These are phyloP conservation scores for Carabus problematicus DNA, from an alignment of 2,888 invertebrate species.

Conservation along the genomic window DNA sequence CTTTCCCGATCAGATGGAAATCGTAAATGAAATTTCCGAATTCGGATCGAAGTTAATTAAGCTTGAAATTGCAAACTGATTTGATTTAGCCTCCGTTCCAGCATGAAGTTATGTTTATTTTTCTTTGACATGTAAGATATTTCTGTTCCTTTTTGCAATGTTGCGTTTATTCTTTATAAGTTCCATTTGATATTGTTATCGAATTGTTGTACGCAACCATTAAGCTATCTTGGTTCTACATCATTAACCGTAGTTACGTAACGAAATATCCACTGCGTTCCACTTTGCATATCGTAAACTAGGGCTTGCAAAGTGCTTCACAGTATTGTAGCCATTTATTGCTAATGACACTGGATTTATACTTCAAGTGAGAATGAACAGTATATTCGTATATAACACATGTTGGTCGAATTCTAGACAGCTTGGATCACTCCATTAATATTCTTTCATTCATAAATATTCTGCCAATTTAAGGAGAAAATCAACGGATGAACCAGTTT, in stretches of 20 bases:
- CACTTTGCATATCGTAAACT: constrained; percentile 22
- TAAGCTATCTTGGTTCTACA: constrained; percentile 17
- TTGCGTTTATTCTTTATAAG: not conserved
- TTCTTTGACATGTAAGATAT: too few relatives aligned
- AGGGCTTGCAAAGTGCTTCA: constrained; percentile 1
- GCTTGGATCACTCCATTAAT: too few relatives aligned
- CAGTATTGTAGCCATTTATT: too few relatives aligned
- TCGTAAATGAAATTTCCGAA: constrained; percentile 26
- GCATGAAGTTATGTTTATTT: not conserved
- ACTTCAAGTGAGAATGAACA: too few relatives aligned
- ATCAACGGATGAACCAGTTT: too few relatives aligned
- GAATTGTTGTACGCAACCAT: constrained; percentile 3
- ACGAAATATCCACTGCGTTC: constrained; percentile 3
- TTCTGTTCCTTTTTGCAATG: not conserved
- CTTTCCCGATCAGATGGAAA: constrained; percentile 5
- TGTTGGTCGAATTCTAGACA: too few relatives aligned
- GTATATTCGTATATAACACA: too few relatives aligned
- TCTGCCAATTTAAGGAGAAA: too few relatives aligned
- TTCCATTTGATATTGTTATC: not conserved
- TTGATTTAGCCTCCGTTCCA: constrained; percentile 26
- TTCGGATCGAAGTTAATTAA: constrained; percentile 32
- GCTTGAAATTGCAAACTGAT: constrained; percentile 32
- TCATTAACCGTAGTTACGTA: not conserved
- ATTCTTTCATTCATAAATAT: too few relatives aligned
- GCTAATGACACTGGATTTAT: too few relatives aligned